phyloP scores from a whole-genome alignment of 2,888 invertebrate species.

The Sialis lutaria region DNA sequence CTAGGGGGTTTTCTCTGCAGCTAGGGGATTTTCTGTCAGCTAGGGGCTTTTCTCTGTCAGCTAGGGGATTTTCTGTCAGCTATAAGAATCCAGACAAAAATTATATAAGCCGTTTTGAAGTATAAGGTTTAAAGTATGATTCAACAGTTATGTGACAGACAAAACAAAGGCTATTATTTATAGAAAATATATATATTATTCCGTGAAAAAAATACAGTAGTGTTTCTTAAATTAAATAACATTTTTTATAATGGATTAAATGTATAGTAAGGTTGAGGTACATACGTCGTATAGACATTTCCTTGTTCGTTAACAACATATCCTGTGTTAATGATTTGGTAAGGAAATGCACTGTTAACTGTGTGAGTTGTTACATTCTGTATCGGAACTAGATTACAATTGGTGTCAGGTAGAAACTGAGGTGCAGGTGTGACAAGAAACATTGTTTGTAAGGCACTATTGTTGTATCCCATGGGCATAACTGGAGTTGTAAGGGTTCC shows the following conservation, averaged over 20 bases:
- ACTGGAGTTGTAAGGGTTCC: constrained; percentile 38
- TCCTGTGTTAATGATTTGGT: constrained; percentile 25
- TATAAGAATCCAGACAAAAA: no score
- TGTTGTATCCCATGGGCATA: constrained; percentile 33
- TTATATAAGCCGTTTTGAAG: no score
- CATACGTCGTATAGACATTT: constrained; percentile 26
- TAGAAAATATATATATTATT: no score
- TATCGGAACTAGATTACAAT: constrained; percentile 21
- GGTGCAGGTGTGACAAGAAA: constrained; percentile 48
- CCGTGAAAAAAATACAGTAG: no score
- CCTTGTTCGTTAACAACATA: constrained; percentile 28
- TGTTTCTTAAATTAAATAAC: no score
- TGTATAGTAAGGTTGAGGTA: constrained; percentile 25
- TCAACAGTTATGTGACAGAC: no score
- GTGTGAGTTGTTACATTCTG: constrained; percentile 18
- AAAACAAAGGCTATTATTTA: no score
- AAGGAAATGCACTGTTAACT: constrained; percentile 21
- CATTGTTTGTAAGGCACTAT: constrained; percentile 26
- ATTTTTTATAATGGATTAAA: constrained; percentile 23
- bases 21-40: no score
- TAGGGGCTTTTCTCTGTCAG: no score
- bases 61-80: no score
- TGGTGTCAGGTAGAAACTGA: constrained; percentile 33
- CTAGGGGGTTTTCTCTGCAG: no score
- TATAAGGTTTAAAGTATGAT: no score